phyloP scores from a whole-genome alignment of 2,888 invertebrate genomes.

The Ectropis crepuscularia region DNA sequence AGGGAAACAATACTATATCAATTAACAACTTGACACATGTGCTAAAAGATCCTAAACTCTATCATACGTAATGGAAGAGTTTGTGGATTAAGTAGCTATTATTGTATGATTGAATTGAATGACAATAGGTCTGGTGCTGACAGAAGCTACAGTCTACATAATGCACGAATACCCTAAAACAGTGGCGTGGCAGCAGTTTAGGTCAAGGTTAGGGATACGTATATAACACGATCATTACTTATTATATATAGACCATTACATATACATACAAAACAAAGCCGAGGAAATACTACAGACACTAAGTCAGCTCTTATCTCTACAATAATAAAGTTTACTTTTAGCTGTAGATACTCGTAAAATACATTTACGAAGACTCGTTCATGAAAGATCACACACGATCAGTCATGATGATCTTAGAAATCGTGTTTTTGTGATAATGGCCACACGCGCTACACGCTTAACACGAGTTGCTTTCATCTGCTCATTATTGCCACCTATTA shows the following conservation, averaged over 20 bases:
- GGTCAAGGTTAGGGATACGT: conserved; percentile 60
- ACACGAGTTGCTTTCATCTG: conserved; percentile 9
- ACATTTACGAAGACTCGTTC: not conserved
- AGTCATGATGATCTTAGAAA: conserved; percentile 17
- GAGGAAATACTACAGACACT: not conserved
- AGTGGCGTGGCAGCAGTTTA: conserved; percentile 50
- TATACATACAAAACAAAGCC: not conserved
- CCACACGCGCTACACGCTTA: not conserved
- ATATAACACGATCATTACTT: conserved; percentile 37
- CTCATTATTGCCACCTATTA: not conserved
- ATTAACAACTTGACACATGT: too few species aligned
- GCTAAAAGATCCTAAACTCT: too few species aligned
- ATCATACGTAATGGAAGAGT: too few species aligned
- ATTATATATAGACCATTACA: not conserved
- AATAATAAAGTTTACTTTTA: conserved; percentile 1
- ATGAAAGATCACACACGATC: conserved; percentile 17
- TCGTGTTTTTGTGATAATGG: conserved; percentile 5
- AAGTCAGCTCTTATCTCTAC: not conserved
- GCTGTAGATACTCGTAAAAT: not conserved
- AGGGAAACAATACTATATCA: too few species aligned
- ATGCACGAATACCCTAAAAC: conserved; percentile 37
- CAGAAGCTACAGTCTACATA: not conserved
- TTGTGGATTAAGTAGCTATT: too few species aligned
- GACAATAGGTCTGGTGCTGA: too few species aligned
- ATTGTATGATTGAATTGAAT: not conserved